These are phyloP conservation scores for Paramormyrops hopkinsi DNA, from an alignment of 2,797 vertebrate genomes.

Conservation along the genomic window DNA sequence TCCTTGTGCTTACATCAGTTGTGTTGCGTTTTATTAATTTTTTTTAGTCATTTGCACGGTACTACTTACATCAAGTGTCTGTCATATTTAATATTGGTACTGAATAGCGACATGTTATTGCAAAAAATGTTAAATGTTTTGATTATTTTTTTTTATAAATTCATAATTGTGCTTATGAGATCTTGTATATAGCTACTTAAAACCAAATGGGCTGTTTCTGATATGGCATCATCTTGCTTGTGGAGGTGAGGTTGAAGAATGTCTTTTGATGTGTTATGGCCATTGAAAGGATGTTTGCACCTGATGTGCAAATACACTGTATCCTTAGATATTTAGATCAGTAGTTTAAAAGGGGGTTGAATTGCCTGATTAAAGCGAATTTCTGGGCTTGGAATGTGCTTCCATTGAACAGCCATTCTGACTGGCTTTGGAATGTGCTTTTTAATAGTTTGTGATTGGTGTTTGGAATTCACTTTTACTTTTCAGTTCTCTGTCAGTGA, in stretches of 20 bases:
- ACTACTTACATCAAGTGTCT: slow-evolving; percentile 3
- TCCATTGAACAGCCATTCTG: not conserved
- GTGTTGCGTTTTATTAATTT: slow-evolving; percentile 14
- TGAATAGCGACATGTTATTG: slow-evolving; percentile 15
- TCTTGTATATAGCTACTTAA: slow-evolving; percentile 44
- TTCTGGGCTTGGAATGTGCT: not conserved
- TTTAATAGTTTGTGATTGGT: not conserved
- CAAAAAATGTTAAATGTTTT: slow-evolving; percentile 30
- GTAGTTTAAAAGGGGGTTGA: not conserved
- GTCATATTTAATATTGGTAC: slow-evolving; percentile 19
- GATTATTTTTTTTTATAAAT: slow-evolving; percentile 26
- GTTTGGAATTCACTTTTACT: not conserved
- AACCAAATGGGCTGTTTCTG: slow-evolving; percentile 31
- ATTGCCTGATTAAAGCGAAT: not conserved
- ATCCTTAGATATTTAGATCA: not conserved
- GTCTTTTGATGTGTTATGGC: not conserved
- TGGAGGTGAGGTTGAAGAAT: not conserved
- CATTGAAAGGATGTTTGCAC: not conserved
- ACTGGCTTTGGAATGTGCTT: not conserved
- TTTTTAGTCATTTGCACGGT: slow-evolving; percentile 15
- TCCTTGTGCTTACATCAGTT: not conserved
- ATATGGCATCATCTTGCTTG: slow-evolving; percentile 2
- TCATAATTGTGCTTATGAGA: slow-evolving; percentile 31
- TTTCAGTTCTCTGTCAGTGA: not conserved
- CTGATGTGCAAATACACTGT: not conserved